Conservation (phyloP, 1,140 invertebrate genomes). For the Dufourea novaeangliae region DNA sequence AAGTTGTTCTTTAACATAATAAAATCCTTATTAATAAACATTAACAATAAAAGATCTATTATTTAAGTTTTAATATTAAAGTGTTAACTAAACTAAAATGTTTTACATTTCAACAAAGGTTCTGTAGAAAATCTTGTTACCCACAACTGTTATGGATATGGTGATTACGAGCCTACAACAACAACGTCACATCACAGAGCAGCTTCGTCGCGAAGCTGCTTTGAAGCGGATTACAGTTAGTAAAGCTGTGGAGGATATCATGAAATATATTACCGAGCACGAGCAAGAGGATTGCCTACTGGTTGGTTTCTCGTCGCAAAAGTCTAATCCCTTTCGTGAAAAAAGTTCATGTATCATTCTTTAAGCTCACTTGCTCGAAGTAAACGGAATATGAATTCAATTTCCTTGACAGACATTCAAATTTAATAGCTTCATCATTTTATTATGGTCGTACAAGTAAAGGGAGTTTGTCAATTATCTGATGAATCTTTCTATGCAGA, state of each 20-base stretch:
- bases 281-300: slow-evolving; percentile 97
- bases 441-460: too few species aligned
- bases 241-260: slow-evolving; percentile 95
- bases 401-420: not conserved
- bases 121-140: not conserved
- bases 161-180: slow-evolving; percentile 95
- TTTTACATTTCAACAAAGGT: slow-evolving; percentile 5
- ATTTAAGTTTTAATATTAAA: too few species aligned
- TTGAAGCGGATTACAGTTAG: slow-evolving; percentile 94
- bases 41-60: too few species aligned
- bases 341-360: slow-evolving; percentile 95
- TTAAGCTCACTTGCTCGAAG: slow-evolving; percentile 78
- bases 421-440: slow-evolving; percentile 1
- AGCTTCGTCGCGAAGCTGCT: slow-evolving; percentile 94
- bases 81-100: not conserved
- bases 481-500: not conserved
- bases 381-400: slow-evolving; percentile 14
- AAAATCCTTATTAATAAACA: too few species aligned
- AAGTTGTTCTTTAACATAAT: too few species aligned
- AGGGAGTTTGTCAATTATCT: not conserved
- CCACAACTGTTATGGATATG: slow-evolving; percentile 89
- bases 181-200: slow-evolving; percentile 95
- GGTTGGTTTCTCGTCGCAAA: slow-evolving; percentile 96
- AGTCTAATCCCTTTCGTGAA: slow-evolving; percentile 98
- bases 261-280: slow-evolving; percentile 95